Conservation (phyloP, 1,140 invertebrate species). For the Ptiloglossa arizonensis region DNA sequence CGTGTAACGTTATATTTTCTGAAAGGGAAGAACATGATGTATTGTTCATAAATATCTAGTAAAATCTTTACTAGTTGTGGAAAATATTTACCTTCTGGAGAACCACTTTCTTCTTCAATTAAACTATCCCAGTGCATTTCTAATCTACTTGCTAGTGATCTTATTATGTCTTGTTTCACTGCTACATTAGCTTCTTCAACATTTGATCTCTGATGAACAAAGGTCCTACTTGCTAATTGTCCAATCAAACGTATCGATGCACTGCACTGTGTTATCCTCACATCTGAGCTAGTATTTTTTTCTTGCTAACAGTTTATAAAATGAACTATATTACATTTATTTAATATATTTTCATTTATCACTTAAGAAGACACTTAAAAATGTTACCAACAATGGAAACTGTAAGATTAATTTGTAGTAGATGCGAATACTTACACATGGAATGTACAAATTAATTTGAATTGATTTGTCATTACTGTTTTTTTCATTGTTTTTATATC, state of each 20-base stretch:
- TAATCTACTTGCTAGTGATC: constrained; percentile 89
- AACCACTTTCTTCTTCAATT: constrained; percentile 88
- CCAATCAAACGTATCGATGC: constrained; percentile 84
- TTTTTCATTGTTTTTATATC: constrained; percentile 72
- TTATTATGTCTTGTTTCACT: constrained; percentile 89
- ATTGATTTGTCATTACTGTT: constrained; percentile 78
- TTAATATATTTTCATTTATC: constrained; percentile 5
- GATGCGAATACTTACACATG: constrained; percentile 84
- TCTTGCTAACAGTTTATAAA: constrained; percentile 39
- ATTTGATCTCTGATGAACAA: constrained; percentile 87
- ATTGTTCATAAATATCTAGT: constrained; percentile 35
- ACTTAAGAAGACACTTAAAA: neutral
- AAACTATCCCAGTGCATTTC: constrained; percentile 93
- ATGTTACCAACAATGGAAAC: neutral
- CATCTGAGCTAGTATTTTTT: constrained; percentile 71
- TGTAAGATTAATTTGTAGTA: neutral
- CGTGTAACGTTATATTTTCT: constrained; percentile 88
- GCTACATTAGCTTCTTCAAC: constrained; percentile 86
- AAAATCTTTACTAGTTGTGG: constrained; percentile 20
- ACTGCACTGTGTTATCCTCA: constrained; percentile 66
- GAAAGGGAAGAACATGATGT: constrained; percentile 50
- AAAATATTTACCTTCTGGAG: constrained; percentile 82
- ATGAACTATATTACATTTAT: constrained; percentile 30
- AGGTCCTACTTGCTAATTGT: constrained; percentile 87
- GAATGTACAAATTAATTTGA: constrained; percentile 84